These are phyloP conservation scores for Luidia sarsii DNA, from an alignment of 53 echinoderm and acorn worm species.

Conservation along the genomic window DNA sequence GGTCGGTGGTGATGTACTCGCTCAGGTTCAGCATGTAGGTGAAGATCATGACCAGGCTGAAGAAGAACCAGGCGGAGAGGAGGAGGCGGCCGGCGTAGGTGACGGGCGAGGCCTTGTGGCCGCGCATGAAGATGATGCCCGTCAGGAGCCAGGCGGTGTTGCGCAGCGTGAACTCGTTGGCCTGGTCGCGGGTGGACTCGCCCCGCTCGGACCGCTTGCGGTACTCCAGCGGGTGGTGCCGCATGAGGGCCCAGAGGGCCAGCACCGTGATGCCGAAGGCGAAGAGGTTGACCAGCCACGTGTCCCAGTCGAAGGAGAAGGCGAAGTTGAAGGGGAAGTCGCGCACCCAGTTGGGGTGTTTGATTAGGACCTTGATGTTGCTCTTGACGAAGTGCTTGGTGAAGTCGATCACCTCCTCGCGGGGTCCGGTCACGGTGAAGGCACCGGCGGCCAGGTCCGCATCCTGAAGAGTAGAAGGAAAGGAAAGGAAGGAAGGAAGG, in stretches of 20 bases:
- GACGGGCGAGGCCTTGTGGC: conserved; percentile 65
- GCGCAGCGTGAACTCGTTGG: conserved; percentile 57
- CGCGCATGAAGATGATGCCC: conserved; percentile 57
- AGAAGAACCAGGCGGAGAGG: conserved; percentile 80
- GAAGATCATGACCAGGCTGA: conserved; percentile 71
- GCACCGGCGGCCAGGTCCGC: conserved; percentile 82
- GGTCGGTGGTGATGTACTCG: conserved; percentile 64
- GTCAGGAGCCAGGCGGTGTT: conserved; percentile 54
- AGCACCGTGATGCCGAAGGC: conserved; percentile 60
- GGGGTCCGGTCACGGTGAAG: conserved; percentile 51
- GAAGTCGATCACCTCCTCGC: conserved; percentile 81
- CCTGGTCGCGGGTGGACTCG: conserved; percentile 63
- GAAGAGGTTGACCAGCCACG: conserved; percentile 73
- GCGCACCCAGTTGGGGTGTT: conserved; percentile 77
- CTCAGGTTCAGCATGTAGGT: conserved; percentile 72
- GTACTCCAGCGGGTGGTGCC: conserved; percentile 73
- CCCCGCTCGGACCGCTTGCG: conserved; percentile 42
- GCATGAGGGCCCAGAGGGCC: conserved; percentile 60
- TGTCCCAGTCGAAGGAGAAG: conserved; percentile 62
- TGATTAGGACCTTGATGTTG: conserved; percentile 68
- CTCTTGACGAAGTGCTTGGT: conserved; percentile 58
- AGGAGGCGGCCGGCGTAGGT: conserved; percentile 68
- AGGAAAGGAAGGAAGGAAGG: too few species aligned
- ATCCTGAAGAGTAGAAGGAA: conserved; percentile 82
- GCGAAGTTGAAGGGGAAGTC: conserved; percentile 82